Base-by-base conservation (phyloP, 2,888 invertebrate genomes). In the Caenorhabditis angaria region DNA sequence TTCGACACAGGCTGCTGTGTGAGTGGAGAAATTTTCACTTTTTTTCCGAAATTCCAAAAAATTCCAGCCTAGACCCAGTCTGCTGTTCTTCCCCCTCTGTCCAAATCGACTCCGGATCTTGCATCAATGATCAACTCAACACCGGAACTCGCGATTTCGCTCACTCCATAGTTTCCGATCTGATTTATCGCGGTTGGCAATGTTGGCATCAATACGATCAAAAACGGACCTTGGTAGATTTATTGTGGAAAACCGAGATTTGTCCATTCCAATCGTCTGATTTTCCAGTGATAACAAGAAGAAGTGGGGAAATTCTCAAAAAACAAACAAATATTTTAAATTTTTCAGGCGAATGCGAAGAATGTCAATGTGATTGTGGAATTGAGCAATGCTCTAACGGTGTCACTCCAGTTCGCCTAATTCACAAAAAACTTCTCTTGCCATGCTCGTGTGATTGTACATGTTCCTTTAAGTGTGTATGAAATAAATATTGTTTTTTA, bases 171-270 rank as follows among this genome's bases (percentile, higher is more conserved):
- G 82, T 82, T 28, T 51, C 78, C 1, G 82, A 82, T 63, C 68
- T 82, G 63, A 27, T 65, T 10, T 80, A 80, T 63, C 71, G 84
- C 14, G 86, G 85, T 41, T 65, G 85, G 57, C 84, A 87, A 54
- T 86, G 86, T 59, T 86, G 85, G 84, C 86, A 86, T 71, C 86
- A 86, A 56, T 83, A 85, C 67, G 76, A 85, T 50, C 28, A 58
- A 8, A 81, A 83, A 41, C 73, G 80, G 41, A 83, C 83, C 10
- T 71, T 85, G 1, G 83, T 86, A 14, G 86, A 86, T 68, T 73
- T 86, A 6, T 67, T 85, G 1, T 86, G 84, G 84, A 86, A 87
- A 56, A 78, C 83, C 51, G 86, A 86, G 58, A 82, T 86, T 2
- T 86, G 86, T 61, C 82, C 83, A 29, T 81, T 82, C 60, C 61